Evolutionary conservation across 2,113 vertebrate genomes (phyloP).

Genomic region (Regulus satrapa): DNA sequence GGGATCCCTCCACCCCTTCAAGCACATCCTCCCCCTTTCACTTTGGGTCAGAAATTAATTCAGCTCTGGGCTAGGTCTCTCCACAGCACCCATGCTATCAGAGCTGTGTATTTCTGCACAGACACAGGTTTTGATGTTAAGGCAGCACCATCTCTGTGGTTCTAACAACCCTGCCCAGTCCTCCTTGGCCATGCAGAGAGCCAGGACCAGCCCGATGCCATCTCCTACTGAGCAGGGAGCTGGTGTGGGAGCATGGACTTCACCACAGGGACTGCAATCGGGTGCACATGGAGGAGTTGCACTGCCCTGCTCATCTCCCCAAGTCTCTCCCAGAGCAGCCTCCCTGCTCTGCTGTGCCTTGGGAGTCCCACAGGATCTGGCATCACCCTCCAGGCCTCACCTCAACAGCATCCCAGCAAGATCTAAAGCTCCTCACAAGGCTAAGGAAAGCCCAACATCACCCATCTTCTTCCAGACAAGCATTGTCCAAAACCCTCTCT

Average conservation of each 20-base stretch:
- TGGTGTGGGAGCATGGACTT: accelerated
- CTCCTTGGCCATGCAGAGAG: neutral
- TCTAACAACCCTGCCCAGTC: neutral
- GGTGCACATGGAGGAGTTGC: neutral
- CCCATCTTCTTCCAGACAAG: neutral
- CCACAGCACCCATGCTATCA: neutral
- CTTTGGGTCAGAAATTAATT: constrained; percentile 30
- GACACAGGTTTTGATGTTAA: accelerated
- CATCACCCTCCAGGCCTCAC: neutral
- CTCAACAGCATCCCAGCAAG: neutral
- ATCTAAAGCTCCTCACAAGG: neutral
- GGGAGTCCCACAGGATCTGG: neutral
- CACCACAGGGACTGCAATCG: neutral
- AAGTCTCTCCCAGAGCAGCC: too few species aligned
- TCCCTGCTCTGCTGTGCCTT: neutral
- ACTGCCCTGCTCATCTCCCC: too few species aligned
- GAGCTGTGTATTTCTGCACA: neutral
- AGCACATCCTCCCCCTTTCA: too few species aligned
- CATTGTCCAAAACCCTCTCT: neutral
- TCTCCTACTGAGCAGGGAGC: neutral
- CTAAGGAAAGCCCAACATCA: neutral
- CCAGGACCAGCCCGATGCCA: neutral
- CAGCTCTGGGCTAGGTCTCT: neutral
- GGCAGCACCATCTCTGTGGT: neutral
- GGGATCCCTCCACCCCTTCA: neutral